These are phyloP conservation scores for Selene dorsalis DNA, from an alignment of 2,797 vertebrate genomes.

Conservation along the genomic window DNA sequence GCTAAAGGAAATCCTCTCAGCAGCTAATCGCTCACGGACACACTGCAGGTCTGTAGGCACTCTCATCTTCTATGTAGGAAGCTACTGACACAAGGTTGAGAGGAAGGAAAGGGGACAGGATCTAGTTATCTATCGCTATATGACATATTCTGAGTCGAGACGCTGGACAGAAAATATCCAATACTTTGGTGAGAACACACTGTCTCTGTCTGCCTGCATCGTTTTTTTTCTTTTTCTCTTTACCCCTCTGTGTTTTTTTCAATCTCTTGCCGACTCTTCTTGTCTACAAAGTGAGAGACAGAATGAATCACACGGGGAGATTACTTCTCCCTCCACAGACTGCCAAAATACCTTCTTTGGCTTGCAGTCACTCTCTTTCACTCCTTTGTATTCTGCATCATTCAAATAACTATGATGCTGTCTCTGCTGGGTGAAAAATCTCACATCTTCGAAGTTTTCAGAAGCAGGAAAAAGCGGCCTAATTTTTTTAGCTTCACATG, in stretches of 20 bases:
- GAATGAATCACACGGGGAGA: conserved; percentile 57
- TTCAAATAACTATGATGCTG: conserved; percentile 31
- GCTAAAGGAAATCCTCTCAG: conserved; percentile 69
- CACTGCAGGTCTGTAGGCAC: conserved; percentile 52
- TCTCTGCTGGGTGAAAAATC: conserved; percentile 19
- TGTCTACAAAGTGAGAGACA: conserved; percentile 66
- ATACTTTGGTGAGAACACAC: conserved; percentile 38
- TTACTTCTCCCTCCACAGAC: conserved; percentile 56
- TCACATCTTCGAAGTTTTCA: conserved; percentile 32
- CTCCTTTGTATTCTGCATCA: conserved; percentile 49
- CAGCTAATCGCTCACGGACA: conserved; percentile 63
- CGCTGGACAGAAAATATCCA: conserved; percentile 25
- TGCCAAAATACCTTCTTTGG: conserved; percentile 57
- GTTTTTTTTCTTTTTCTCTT: conserved; percentile 11
- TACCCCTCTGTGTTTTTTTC: conserved; percentile 30
- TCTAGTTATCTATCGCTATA: conserved; percentile 22
- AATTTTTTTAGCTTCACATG: conserved; percentile 21
- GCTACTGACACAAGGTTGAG: conserved; percentile 35
- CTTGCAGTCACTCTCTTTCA: conserved; percentile 51
- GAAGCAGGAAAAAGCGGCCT: conserved; percentile 33
- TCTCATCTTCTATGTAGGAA: conserved; percentile 48
- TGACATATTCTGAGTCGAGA: conserved; percentile 29
- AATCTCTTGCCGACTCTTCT: conserved; percentile 55
- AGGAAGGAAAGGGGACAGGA: conserved; percentile 46
- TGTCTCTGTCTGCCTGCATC: conserved; percentile 27